Base-by-base conservation (phyloP, 1,140 invertebrate species). In the Zelostemma sp. region DNA sequence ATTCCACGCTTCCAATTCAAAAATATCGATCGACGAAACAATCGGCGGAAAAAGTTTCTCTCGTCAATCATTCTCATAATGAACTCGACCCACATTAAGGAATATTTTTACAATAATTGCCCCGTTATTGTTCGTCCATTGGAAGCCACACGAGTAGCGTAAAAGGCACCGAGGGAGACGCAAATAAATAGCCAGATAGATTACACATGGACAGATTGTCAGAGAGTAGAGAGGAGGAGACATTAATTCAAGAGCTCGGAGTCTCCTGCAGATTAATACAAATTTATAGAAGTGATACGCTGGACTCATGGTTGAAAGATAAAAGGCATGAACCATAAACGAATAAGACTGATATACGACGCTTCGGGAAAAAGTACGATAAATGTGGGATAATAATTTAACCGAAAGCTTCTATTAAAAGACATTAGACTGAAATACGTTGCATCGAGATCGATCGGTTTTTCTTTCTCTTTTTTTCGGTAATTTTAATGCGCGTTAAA, bases 341-440 rank as follows among this genome's bases (percentile, higher is more conserved):
- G 62, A 65, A 40, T 58, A 65, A 65, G 49, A 65, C 55, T 59
- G 62, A 65, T 58, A 59, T 59, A 65, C 45, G 62, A 58, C 15
- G 55, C 53, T 49, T 17, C 11, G 19, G 25, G 17, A 45, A 60
- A 64, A 64, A 57, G 61, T 48, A 25, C 61, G 54, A 58, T 53
- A 54, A 65, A 65, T 58, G 62, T 65, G 8, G 55, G 40, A 48
- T 54, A 48, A 65, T 65, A 65, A 48, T 58, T 65, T 54, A 58
- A 58, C 61, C 48, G 38, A 51, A 51, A 50, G 54, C 54, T 64
- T 56, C 54, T 58, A 64, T 64, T 57, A 58, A 64, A 57, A 64
- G 61, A 64, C 54, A 53, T 58, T 51, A 47, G 53, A 62, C 59
- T 62, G 59, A 62, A 54, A 62, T 54, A 54, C 59, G 43, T 33